Evolutionary conservation across 2,888 invertebrate species (phyloP).

Genomic region (Microctonus aethiopoides): DNA sequence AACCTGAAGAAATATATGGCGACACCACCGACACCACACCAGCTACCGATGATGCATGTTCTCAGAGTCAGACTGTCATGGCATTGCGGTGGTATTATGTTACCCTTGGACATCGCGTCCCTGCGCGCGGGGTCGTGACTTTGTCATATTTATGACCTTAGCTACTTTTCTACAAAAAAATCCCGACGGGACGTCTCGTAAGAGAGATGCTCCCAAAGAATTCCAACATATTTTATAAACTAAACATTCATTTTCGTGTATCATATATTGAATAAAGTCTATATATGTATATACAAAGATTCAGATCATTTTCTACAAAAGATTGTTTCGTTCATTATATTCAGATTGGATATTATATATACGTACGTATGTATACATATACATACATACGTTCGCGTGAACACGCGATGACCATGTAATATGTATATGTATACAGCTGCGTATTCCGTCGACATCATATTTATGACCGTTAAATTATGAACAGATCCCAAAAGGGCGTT

Average conservation of each 20-base stretch:
- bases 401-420: too few species aligned
- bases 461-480: too few species aligned
- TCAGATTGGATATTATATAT: too few species aligned
- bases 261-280: too few species aligned
- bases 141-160: constrained; percentile 56
- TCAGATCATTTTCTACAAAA: too few species aligned
- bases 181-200: constrained; percentile 40
- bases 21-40: constrained; percentile 47
- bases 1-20: constrained; percentile 52
- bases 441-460: too few species aligned
- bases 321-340: too few species aligned
- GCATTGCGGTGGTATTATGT: constrained; percentile 47
- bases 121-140: constrained; percentile 49
- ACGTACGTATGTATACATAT: not conserved
- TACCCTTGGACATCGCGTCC: constrained; percentile 39
- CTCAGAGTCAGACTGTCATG: constrained; percentile 45
- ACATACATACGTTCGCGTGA: not conserved
- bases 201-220: constrained; percentile 23
- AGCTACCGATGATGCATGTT: constrained; percentile 63
- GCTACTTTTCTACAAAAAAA: constrained; percentile 43
- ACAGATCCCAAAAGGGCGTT: too few species aligned
- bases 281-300: too few species aligned
- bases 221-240: constrained; percentile 24
- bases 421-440: not conserved
- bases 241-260: too few species aligned